phyloP scores from a whole-genome alignment of 2,797 vertebrate genomes.

The Setipinna tenuifilis region DNA sequence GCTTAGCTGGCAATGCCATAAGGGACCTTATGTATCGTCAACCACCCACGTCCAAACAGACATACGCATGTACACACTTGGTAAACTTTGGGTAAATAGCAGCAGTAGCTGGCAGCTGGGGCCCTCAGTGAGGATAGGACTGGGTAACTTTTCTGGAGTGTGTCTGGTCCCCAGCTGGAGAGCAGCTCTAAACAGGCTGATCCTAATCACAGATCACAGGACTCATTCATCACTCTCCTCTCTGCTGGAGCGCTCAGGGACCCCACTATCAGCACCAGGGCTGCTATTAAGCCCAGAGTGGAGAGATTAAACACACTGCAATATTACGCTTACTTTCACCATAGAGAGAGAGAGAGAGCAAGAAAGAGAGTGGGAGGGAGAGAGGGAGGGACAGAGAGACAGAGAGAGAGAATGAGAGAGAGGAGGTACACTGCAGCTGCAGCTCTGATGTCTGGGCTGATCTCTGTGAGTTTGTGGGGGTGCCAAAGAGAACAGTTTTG shows the following conservation, averaged over 20 bases:
- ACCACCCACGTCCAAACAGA: constrained; percentile 7
- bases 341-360: constrained; percentile 8
- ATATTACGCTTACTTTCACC: constrained; percentile 3
- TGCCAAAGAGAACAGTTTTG: constrained; percentile 22
- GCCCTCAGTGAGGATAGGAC: constrained; percentile 31
- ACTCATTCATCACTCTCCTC: constrained; percentile 37
- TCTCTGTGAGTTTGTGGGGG: constrained; percentile 12
- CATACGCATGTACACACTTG: constrained; percentile 28
- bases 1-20: background rate
- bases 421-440: background rate
- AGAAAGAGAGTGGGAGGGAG: background rate
- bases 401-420: background rate
- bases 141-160: constrained; percentile 28
- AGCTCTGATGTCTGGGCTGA: background rate
- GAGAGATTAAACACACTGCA: constrained; percentile 37
- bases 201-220: constrained; percentile 49
- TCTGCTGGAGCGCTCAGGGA: constrained; percentile 34
- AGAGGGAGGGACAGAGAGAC: background rate
- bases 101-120: background rate
- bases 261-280: constrained; percentile 37
- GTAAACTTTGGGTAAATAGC: constrained; percentile 40
- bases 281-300: constrained; percentile 36
- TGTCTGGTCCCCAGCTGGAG: constrained; percentile 36
- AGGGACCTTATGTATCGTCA: background rate
- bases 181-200: constrained; percentile 42